Percentiles rank a stretch among this genome's conserved stretches.
Evolutionary conservation across 2,113 vertebrate genomes (phyloP).

Genomic region (Alaudala cheleensis): DNA sequence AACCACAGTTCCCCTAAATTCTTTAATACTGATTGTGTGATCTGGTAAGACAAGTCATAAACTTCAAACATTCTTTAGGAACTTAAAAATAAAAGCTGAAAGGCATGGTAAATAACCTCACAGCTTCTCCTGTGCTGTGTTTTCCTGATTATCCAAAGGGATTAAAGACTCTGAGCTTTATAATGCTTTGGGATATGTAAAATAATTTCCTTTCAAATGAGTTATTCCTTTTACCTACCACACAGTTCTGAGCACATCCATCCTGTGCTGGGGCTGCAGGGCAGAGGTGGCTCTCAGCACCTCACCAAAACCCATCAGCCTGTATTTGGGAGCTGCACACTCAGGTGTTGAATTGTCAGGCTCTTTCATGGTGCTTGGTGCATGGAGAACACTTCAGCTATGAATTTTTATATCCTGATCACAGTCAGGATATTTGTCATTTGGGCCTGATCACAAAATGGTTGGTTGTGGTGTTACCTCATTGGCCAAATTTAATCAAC

Average conservation of each 20-base stretch:
- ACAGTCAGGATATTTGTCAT: neutral
- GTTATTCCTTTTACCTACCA: neutral
- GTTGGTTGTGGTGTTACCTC: neutral
- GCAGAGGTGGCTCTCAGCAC: neutral
- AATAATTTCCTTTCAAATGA: neutral
- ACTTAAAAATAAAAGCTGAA: neutral
- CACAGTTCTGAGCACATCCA: neutral
- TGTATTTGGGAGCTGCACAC: neutral
- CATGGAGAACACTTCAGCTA: neutral
- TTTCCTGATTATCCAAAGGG: neutral
- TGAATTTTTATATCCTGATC: neutral
- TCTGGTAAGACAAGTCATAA: neutral
- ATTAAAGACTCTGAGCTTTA: neutral
- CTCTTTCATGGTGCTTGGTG: neutral
- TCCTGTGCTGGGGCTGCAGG: neutral
- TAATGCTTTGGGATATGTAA: neutral
- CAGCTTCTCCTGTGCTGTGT: neutral
- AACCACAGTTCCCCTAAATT: neutral
- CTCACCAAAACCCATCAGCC: neutral
- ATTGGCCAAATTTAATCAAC: neutral
- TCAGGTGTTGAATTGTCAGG: neutral
- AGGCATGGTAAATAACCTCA: fast-evolving
- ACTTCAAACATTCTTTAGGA: neutral
- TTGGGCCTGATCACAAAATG: neutral
- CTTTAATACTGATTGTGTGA: neutral